Conservation (phyloP, 2,888 invertebrate species). For the Ctenicera cuprea region DNA sequence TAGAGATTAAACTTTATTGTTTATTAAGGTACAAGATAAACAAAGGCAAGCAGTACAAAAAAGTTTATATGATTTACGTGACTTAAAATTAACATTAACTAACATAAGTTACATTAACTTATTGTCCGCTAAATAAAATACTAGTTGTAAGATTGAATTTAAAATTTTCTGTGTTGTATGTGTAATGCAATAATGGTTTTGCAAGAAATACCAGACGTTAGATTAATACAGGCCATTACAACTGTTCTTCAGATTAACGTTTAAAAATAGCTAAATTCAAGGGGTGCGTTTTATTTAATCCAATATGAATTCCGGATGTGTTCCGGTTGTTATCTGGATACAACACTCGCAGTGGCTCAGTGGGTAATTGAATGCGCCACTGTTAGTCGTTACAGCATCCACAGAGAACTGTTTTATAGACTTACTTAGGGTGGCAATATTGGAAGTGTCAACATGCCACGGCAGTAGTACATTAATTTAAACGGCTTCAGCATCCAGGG, state of each 20-base stretch:
- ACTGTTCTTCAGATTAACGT: conserved; percentile 3
- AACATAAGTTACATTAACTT: no score
- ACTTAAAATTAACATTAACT: no score
- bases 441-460: conserved; percentile 67
- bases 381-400: conserved; percentile 63
- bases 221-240: conserved; percentile 15
- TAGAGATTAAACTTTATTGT: no score
- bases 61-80: no score
- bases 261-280: conserved; percentile 24
- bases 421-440: conserved; percentile 66
- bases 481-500: conserved; percentile 54
- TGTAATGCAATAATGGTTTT: no score
- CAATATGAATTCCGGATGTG: conserved; percentile 65
- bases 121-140: no score
- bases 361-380: conserved; percentile 66
- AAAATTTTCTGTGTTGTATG: no score
- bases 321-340: conserved; percentile 67
- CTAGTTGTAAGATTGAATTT: no score
- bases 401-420: conserved; percentile 64
- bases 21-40: no score
- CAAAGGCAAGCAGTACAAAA: no score
- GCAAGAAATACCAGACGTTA: no score
- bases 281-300: conserved; percentile 49
- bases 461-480: conserved; percentile 66
- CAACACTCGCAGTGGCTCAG: conserved; percentile 63